Evolutionary conservation across 2,888 invertebrate genomes (phyloP).

Genomic region (Drosophila falleni): DNA sequence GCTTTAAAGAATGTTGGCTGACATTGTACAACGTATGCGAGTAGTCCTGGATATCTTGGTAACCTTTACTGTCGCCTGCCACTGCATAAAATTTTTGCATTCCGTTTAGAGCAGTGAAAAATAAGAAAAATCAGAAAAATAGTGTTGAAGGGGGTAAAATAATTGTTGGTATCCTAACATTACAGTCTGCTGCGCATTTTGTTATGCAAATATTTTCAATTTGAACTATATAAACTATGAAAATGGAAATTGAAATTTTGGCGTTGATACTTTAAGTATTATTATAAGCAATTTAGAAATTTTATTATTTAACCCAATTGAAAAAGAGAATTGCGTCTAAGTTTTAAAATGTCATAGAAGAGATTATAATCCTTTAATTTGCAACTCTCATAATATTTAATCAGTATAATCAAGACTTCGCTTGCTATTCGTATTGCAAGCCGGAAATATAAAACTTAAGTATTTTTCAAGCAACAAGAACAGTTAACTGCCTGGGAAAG

Average conservation of each 20-base stretch:
- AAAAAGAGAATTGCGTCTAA: neutral
- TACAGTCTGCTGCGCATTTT: slow-evolving; percentile 1
- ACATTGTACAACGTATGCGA: neutral
- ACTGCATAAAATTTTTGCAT: slow-evolving; percentile 43
- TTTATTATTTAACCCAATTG: neutral
- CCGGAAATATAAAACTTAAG: slow-evolving; percentile 39
- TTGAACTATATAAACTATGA: neutral
- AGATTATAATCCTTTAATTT: neutral
- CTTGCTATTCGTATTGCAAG: slow-evolving; percentile 1
- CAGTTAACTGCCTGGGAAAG: slow-evolving; percentile 27
- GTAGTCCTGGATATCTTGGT: slow-evolving; percentile 1
- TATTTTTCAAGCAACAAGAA: neutral
- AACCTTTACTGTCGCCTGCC: slow-evolving; percentile 26
- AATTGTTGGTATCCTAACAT: slow-evolving; percentile 8
- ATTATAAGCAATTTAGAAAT: neutral
- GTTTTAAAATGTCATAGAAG: neutral
- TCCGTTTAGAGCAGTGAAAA: slow-evolving; percentile 7
- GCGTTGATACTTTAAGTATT: neutral
- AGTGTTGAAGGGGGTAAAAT: neutral
- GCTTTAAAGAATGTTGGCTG: slow-evolving; percentile 12
- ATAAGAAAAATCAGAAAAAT: slow-evolving; percentile 6
- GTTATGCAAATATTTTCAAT: slow-evolving; percentile 14
- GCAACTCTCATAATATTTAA: neutral
- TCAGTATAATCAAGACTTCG: neutral
- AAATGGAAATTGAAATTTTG: neutral